These are phyloP conservation scores for Melanogrammus aeglefinus DNA, from an alignment of 2,797 vertebrate genomes.

Conservation along the genomic window DNA sequence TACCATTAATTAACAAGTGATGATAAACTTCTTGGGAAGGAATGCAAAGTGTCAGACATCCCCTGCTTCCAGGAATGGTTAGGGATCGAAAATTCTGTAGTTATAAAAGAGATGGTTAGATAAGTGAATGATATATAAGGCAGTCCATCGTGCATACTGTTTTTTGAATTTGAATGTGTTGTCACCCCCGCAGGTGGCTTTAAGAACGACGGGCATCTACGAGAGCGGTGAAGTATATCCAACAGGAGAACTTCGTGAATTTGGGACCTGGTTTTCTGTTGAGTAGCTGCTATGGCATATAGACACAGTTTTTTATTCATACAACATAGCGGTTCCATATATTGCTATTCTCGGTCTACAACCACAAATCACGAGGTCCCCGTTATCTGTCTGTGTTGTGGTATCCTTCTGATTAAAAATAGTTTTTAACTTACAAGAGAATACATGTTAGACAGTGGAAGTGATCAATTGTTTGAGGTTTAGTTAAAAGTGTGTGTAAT, in stretches of 20 bases:
- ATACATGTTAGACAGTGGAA: neutral
- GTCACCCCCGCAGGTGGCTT: slow-evolving; percentile 80
- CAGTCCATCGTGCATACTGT: neutral
- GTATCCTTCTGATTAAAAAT: neutral
- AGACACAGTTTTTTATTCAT: neutral
- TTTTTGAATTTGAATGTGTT: slow-evolving; percentile 10
- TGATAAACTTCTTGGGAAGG: neutral
- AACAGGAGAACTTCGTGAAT: slow-evolving; percentile 99
- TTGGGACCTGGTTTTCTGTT: slow-evolving; percentile 79
- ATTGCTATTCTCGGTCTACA: neutral
- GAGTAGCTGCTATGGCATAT: no score
- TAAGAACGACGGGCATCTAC: slow-evolving; percentile 91
- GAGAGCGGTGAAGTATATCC: slow-evolving; percentile 91
- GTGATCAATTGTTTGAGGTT: neutral
- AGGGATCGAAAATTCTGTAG: neutral
- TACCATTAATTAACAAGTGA: neutral
- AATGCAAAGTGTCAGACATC: neutral
- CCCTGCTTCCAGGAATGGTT: neutral
- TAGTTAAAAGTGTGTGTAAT: neutral
- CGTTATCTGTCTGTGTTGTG: neutral
- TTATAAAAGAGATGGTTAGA: neutral
- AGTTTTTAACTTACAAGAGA: neutral
- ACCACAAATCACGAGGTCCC: neutral
- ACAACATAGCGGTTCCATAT: neutral
- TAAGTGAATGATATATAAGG: neutral